Percentiles rank a stretch among this genome's conserved stretches.
Evolutionary conservation across 2,113 vertebrate genomes (phyloP).

Genomic region (Zapornia atra): DNA sequence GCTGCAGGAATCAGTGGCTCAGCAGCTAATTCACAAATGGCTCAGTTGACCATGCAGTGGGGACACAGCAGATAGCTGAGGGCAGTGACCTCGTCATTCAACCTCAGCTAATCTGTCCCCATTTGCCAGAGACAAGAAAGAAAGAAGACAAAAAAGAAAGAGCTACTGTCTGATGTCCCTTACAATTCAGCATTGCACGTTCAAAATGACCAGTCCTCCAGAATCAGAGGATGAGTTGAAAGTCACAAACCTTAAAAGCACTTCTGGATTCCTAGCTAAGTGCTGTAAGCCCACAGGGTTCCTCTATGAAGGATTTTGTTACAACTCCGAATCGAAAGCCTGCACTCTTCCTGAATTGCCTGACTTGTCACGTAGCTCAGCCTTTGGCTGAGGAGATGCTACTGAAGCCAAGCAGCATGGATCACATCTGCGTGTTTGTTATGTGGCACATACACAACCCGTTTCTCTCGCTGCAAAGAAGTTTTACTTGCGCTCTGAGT

Average conservation of each 20-base stretch:
- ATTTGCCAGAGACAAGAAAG: conserved; percentile 37
- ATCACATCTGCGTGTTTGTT: not conserved
- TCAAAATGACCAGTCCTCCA: not conserved
- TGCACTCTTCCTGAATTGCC: not conserved
- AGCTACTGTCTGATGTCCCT: conserved; percentile 4
- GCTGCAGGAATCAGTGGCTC: conserved; percentile 42
- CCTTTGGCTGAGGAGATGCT: not conserved
- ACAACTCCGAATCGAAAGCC: not conserved
- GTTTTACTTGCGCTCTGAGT: not conserved
- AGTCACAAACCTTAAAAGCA: not conserved
- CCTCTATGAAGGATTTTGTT: not conserved
- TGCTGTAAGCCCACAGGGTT: fast-evolving
- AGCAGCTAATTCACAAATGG: conserved; percentile 62
- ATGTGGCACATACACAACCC: not conserved
- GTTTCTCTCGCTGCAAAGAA: not conserved
- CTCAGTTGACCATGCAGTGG: conserved; percentile 51
- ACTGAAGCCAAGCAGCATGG: not conserved
- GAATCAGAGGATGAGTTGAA: not conserved
- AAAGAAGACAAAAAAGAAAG: conserved; percentile 28
- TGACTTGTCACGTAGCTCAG: not conserved
- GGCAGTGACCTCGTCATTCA: conserved; percentile 52
- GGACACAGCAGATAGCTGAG: conserved; percentile 53
- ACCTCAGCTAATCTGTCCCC: conserved; percentile 59
- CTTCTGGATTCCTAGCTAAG: not conserved
- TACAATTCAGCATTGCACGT: not conserved